Percentiles rank a stretch among this genome's conserved stretches.
Conservation (phyloP, 2,113 vertebrate genomes). For the Pyxicephalus adspersus region DNA sequence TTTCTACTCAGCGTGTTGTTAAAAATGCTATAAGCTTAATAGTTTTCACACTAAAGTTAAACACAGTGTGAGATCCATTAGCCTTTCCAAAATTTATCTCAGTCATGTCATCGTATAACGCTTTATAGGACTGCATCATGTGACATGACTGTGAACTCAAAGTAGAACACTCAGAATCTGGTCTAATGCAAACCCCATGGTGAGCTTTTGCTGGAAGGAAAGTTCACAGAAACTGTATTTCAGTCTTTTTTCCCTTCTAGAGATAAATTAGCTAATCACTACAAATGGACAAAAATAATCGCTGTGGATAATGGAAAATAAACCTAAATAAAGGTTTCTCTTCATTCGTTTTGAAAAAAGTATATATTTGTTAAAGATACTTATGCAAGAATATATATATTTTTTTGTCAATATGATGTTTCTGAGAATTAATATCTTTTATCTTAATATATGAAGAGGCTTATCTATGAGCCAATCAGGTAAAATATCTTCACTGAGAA, state of each 20-base stretch:
- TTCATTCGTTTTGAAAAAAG: conserved; percentile 15
- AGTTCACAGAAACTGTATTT: neutral
- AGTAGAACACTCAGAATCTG: neutral
- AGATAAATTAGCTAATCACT: conserved; percentile 20
- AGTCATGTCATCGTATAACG: neutral
- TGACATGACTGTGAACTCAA: neutral
- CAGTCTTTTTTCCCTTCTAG: neutral
- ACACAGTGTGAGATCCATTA: conserved; percentile 23
- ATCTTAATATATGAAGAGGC: too few relatives aligned
- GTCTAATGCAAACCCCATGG: neutral
- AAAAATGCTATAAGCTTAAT: neutral
- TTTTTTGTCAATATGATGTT: too few relatives aligned
- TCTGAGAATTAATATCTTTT: too few relatives aligned
- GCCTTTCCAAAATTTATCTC: conserved; percentile 10
- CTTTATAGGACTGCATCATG: neutral
- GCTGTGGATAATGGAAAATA: conserved; percentile 8
- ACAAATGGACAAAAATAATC: neutral
- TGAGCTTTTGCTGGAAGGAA: neutral
- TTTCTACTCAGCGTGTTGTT: too few relatives aligned
- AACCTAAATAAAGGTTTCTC: neutral
- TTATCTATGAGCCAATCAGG: too few relatives aligned
- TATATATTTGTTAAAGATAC: neutral
- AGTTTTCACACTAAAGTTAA: neutral
- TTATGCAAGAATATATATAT: neutral
- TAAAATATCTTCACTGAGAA: too few relatives aligned